Percentiles rank a stretch among this genome's conserved stretches.
Conservation (phyloP, 2,797 vertebrate genomes). For the Myotis daubentonii region DNA sequence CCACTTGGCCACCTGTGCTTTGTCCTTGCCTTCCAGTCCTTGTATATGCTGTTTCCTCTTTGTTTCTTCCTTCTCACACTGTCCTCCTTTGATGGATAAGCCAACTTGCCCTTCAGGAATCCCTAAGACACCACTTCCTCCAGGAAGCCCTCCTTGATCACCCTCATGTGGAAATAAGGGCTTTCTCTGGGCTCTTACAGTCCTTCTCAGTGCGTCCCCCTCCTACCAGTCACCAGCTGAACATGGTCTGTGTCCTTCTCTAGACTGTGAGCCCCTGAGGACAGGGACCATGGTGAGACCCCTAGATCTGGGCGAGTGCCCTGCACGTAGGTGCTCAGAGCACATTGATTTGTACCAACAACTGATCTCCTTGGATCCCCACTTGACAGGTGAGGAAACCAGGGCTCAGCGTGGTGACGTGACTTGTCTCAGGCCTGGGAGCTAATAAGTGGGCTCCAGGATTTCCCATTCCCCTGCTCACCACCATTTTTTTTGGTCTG, state of each 20-base stretch:
- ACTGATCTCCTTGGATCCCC: neutral
- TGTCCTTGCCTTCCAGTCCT: neutral
- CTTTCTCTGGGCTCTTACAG: neutral
- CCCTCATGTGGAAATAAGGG: neutral
- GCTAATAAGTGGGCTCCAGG: neutral
- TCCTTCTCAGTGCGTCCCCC: neutral
- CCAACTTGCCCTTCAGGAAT: neutral
- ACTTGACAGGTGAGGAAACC: neutral
- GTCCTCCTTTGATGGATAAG: neutral
- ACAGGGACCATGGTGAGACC: neutral
- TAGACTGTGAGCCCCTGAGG: neutral
- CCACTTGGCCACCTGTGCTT: neutral
- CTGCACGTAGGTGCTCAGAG: neutral
- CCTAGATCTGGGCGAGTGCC: neutral
- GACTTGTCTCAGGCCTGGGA: neutral
- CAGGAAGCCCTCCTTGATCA: slow-evolving; percentile 38
- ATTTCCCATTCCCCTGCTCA: neutral
- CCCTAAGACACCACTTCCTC: neutral
- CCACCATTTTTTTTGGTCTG: too few relatives aligned
- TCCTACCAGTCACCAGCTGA: neutral
- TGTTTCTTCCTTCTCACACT: neutral
- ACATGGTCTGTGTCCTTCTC: neutral
- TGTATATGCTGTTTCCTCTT: neutral
- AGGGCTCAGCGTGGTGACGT: neutral
- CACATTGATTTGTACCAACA: neutral